Percentiles rank a stretch among this genome's conserved stretches.
Evolutionary conservation across 2,113 vertebrate species (phyloP).

Genomic region (Paedocypris sp.): DNA sequence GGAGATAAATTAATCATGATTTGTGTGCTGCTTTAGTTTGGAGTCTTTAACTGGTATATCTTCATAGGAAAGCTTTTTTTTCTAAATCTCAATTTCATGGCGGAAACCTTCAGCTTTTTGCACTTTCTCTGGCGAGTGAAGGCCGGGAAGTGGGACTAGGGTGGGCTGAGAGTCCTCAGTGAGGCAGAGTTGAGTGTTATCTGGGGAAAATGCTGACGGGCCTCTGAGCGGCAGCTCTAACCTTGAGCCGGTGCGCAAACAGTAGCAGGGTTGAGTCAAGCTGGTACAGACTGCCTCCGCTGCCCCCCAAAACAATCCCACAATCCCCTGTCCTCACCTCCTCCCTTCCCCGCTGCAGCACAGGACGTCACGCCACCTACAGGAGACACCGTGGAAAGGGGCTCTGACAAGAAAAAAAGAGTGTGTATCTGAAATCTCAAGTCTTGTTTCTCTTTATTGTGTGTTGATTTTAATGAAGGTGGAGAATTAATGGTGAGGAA

Average conservation of each 20-base stretch:
- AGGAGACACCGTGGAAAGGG: too few relatives aligned
- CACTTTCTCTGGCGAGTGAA: not conserved
- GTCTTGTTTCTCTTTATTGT: too few relatives aligned
- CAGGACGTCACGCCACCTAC: constrained; percentile 14
- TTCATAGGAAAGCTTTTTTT: not conserved
- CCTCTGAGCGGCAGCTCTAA: constrained; percentile 19
- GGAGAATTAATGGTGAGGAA: too few relatives aligned
- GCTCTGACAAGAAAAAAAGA: too few relatives aligned
- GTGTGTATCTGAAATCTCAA: too few relatives aligned
- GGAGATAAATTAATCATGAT: constrained; percentile 21
- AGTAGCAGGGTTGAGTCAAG: constrained; percentile 18
- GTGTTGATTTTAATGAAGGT: too few relatives aligned
- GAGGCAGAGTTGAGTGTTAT: constrained; percentile 33
- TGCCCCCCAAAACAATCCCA: constrained; percentile 24
- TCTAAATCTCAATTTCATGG: not conserved
- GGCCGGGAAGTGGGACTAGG: not conserved
- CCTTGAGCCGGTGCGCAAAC: constrained; percentile 34
- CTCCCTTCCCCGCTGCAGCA: not conserved
- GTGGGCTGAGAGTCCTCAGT: constrained; percentile 19
- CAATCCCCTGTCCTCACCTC: not conserved
- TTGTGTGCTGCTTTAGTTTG: constrained; percentile 21
- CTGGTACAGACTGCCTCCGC: constrained; percentile 24
- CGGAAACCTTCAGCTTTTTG: not conserved
- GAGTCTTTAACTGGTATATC: constrained; percentile 13
- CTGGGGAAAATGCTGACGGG: constrained; percentile 20